Evolutionary conservation across 1,140 invertebrate species (phyloP).

Genomic region (Trichogramma pretiosum): DNA sequence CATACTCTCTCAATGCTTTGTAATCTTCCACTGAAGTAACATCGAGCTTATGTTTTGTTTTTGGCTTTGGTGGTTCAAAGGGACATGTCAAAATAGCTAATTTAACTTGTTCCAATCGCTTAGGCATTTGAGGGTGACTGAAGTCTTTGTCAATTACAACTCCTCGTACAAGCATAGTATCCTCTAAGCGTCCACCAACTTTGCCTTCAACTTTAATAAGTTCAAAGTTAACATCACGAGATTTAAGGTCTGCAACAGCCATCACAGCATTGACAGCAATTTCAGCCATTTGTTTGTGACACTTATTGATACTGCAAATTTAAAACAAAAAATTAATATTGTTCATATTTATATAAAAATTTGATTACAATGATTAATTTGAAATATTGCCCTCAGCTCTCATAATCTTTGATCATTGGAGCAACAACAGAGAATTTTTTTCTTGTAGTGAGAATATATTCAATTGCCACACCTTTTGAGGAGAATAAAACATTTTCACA

Average conservation of each 20-base stretch:
- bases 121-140: slow-evolving; percentile 99
- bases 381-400: slow-evolving; percentile 34
- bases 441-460: slow-evolving; percentile 10
- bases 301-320: slow-evolving; percentile 64
- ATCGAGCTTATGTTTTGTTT: slow-evolving; percentile 99
- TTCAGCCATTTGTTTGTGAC: slow-evolving; percentile 93
- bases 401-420: slow-evolving; percentile 43
- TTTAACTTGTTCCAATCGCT: slow-evolving; percentile 76
- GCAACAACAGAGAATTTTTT: slow-evolving; percentile 24
- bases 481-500: background rate
- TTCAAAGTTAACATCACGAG: slow-evolving; percentile 97
- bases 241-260: slow-evolving; percentile 86
- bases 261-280: slow-evolving; percentile 96
- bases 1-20: slow-evolving; percentile 84
- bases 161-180: slow-evolving; percentile 92
- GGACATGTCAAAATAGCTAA: slow-evolving; percentile 97
- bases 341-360: slow-evolving; percentile 6
- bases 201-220: slow-evolving; percentile 98
- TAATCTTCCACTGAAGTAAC: slow-evolving; percentile 95
- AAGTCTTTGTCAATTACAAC: slow-evolving; percentile 98
- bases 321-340: slow-evolving; percentile 11
- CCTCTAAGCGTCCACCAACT: slow-evolving; percentile 94
- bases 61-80: slow-evolving; percentile 99
- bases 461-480: background rate
- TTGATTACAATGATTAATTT: background rate